phyloP scores from a whole-genome alignment of 2,113 vertebrate genomes.

The Eolophus roseicapilla region DNA sequence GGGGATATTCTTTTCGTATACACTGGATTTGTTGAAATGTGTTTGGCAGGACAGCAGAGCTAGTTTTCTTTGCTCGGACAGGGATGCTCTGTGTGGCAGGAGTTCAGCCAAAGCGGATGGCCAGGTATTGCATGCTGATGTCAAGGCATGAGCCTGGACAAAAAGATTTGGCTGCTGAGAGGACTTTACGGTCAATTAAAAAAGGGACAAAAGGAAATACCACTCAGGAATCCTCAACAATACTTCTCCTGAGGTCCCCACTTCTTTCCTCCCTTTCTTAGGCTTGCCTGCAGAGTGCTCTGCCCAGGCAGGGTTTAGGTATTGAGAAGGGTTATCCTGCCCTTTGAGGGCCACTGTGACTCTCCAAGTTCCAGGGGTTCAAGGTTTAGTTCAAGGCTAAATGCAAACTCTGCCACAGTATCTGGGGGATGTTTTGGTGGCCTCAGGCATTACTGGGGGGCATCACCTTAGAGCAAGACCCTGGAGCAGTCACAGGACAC shows the following conservation, averaged over 20 bases:
- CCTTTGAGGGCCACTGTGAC: neutral
- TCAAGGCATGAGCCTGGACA: neutral
- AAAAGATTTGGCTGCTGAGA: neutral
- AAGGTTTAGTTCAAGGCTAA: neutral
- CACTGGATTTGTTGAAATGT: neutral
- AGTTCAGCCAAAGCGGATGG: neutral
- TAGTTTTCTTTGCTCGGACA: neutral
- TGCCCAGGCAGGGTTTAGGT: neutral
- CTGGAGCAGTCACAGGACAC: neutral
- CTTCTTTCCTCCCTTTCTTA: neutral
- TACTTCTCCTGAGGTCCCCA: neutral
- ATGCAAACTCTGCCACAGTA: neutral
- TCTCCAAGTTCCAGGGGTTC: neutral
- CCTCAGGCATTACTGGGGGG: neutral
- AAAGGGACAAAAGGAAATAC: neutral
- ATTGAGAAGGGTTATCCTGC: neutral
- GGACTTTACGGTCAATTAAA: neutral
- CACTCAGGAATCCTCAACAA: neutral
- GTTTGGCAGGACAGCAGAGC: neutral
- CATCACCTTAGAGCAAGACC: neutral
- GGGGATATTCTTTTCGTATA: neutral
- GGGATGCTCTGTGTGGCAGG: neutral
- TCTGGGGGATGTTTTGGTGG: neutral
- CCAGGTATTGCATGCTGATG: rapidly evolving
- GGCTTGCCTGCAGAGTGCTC: neutral